A percentile compares a stretch with the other conserved stretches of the same genome.
phyloP scores from a whole-genome alignment of 30 jellyfish, hydroid and myxozoan species.

The Rhopilema esculentum region DNA sequence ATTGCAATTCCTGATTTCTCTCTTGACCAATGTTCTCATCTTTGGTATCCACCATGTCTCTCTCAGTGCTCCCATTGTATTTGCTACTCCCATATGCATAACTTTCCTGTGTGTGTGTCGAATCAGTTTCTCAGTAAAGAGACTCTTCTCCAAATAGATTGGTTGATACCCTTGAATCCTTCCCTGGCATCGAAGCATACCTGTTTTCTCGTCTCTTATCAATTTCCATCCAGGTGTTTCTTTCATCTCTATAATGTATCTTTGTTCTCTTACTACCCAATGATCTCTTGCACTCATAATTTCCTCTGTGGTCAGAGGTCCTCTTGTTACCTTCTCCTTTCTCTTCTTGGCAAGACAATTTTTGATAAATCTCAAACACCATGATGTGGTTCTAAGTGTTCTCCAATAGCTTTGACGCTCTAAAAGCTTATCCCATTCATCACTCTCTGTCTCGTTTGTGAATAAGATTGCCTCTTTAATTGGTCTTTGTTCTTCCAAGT shows the following conservation, averaged over 20 bases:
- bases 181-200: constrained; percentile 22
- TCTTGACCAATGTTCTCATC: constrained; percentile 49
- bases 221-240: constrained; percentile 8
- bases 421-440: constrained; percentile 40
- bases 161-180: constrained; percentile 29
- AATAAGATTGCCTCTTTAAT: constrained; percentile 21
- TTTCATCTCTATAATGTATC: constrained; percentile 8
- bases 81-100: constrained; percentile 33
- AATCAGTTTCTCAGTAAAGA: constrained; percentile 26
- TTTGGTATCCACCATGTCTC: constrained; percentile 59
- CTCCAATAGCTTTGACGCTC: constrained; percentile 49
- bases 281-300: constrained; percentile 8
- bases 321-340: constrained; percentile 45
- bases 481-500: not conserved
- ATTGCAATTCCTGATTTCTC: constrained; percentile 24
- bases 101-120: constrained; percentile 9
- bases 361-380: constrained; percentile 38
- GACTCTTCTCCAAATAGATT: constrained; percentile 29
- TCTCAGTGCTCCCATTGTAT: constrained; percentile 56
- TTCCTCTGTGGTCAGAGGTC: constrained; percentile 28
- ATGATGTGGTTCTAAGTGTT: constrained; percentile 40
- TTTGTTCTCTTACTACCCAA: constrained; percentile 26
- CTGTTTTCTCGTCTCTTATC: constrained; percentile 14
- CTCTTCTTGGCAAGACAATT: constrained; percentile 39
- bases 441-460: constrained; percentile 22